Evolutionary conservation across 2,797 vertebrate species (phyloP).

Genomic region (Serranus cabrilla): DNA sequence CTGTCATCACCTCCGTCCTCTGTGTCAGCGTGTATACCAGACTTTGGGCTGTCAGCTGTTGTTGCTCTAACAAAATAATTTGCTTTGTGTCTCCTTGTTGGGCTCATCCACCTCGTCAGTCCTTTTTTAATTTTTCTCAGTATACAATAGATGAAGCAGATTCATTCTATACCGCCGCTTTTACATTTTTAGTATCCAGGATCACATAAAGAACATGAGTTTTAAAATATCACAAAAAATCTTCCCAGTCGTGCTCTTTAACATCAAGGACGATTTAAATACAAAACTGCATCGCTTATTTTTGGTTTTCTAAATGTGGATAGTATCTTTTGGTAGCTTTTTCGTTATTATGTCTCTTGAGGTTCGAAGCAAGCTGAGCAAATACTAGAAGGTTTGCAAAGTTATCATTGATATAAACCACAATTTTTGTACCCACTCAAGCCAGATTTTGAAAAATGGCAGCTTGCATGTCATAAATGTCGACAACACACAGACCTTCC

Average conservation of each 20-base stretch:
- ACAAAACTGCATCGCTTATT: neutral
- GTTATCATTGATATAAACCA: too few relatives aligned
- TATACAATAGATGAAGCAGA: neutral
- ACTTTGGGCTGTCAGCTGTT: neutral
- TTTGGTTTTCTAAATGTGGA: too few relatives aligned
- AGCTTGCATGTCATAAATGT: too few relatives aligned
- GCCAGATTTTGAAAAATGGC: too few relatives aligned
- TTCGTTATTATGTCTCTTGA: too few relatives aligned
- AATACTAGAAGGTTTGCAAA: too few relatives aligned
- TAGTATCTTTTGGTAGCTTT: too few relatives aligned
- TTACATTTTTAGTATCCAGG: neutral
- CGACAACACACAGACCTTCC: too few relatives aligned
- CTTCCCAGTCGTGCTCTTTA: neutral
- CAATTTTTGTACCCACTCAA: too few relatives aligned
- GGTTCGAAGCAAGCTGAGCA: too few relatives aligned
- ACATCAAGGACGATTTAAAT: neutral
- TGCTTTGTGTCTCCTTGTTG: neutral
- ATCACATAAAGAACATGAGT: neutral
- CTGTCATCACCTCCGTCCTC: slow-evolving; percentile 15
- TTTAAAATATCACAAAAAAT: neutral
- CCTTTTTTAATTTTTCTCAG: neutral
- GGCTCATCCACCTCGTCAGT: neutral
- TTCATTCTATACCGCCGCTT: neutral
- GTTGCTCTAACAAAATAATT: slow-evolving; percentile 1
- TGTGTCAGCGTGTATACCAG: neutral